Conservation (phyloP, 2,888 invertebrate genomes). For the Megamerina dolium region DNA sequence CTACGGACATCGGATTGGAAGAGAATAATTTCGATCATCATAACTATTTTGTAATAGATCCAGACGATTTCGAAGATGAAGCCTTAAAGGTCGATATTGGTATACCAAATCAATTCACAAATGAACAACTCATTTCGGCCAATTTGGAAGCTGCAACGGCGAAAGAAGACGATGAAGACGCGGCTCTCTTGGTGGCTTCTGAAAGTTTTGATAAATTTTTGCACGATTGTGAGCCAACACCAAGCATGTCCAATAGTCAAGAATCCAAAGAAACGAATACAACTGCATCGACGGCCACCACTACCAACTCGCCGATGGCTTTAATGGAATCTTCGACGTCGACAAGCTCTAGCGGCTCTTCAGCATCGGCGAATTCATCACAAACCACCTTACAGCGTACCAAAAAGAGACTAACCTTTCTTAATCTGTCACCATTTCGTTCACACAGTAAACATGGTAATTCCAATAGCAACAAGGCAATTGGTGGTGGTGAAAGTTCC, state of each 20-base stretch:
- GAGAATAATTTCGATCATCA: slow-evolving; percentile 40
- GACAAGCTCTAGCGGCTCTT: slow-evolving; percentile 32
- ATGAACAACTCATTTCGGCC: slow-evolving; percentile 38
- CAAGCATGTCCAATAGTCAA: slow-evolving; percentile 41
- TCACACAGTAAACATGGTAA: slow-evolving; percentile 22
- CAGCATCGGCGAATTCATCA: slow-evolving; percentile 26
- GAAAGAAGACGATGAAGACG: slow-evolving; percentile 15
- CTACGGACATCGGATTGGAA: slow-evolving; percentile 22
- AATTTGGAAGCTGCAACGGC: slow-evolving; percentile 31
- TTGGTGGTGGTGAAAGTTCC: not conserved
- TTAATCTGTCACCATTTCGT: slow-evolving; percentile 44
- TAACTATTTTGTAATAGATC: slow-evolving; percentile 48
- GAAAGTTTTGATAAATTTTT: slow-evolving; percentile 29
- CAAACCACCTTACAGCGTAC: slow-evolving; percentile 29
- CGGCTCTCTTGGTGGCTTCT: slow-evolving; percentile 15
- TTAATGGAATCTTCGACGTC: slow-evolving; percentile 41
- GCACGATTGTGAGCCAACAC: slow-evolving; percentile 25
- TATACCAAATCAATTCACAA: slow-evolving; percentile 42
- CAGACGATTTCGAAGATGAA: slow-evolving; percentile 37
- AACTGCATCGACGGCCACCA: slow-evolving; percentile 24
- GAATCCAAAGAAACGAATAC: slow-evolving; percentile 37
- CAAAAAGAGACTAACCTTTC: slow-evolving; percentile 44
- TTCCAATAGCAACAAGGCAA: slow-evolving; percentile 13
- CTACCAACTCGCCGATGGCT: slow-evolving; percentile 37
- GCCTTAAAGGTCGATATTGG: slow-evolving; percentile 31